phyloP scores from a whole-genome alignment of 2,888 invertebrate genomes.

The Bibio marci region DNA sequence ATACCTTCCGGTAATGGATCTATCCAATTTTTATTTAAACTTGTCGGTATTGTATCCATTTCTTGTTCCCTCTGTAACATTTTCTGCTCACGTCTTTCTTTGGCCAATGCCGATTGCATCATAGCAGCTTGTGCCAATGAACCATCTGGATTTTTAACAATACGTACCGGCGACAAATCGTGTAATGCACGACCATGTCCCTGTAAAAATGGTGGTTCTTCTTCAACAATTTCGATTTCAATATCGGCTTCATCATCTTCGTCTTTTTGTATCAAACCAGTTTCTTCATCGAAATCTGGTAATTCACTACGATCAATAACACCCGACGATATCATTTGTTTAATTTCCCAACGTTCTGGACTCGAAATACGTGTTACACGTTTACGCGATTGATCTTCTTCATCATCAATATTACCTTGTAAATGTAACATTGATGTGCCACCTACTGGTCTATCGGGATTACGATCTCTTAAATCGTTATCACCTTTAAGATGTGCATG shows the following conservation, averaged over 20 bases:
- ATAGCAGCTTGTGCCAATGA: slow-evolving; percentile 97
- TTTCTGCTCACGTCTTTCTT: slow-evolving; percentile 91
- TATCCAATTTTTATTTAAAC: slow-evolving; percentile 86
- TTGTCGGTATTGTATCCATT: slow-evolving; percentile 68
- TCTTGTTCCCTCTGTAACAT: slow-evolving; percentile 90
- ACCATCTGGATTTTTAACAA: slow-evolving; percentile 98
- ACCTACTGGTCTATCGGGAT: slow-evolving; percentile 77
- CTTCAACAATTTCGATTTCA: slow-evolving; percentile 96
- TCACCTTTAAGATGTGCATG: slow-evolving; percentile 44
- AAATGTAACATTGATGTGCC: slow-evolving; percentile 38
- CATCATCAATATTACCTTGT: slow-evolving; percentile 44
- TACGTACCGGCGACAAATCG: slow-evolving; percentile 84
- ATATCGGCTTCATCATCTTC: slow-evolving; percentile 93
- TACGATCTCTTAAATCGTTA: slow-evolving; percentile 43
- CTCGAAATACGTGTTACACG: slow-evolving; percentile 84
- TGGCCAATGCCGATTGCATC: slow-evolving; percentile 98
- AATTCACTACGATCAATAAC: slow-evolving; percentile 84
- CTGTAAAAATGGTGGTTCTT: slow-evolving; percentile 91
- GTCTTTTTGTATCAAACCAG: slow-evolving; percentile 78
- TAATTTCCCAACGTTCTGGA: slow-evolving; percentile 95
- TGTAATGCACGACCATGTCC: slow-evolving; percentile 84
- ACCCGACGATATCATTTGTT: slow-evolving; percentile 90
- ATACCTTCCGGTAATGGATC: slow-evolving; percentile 78
- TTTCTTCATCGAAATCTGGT: slow-evolving; percentile 96
- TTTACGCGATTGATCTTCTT: slow-evolving; percentile 66